These are phyloP conservation scores for Ectemnius cavifrons DNA, from an alignment of 2,888 invertebrate genomes.

Conservation along the genomic window DNA sequence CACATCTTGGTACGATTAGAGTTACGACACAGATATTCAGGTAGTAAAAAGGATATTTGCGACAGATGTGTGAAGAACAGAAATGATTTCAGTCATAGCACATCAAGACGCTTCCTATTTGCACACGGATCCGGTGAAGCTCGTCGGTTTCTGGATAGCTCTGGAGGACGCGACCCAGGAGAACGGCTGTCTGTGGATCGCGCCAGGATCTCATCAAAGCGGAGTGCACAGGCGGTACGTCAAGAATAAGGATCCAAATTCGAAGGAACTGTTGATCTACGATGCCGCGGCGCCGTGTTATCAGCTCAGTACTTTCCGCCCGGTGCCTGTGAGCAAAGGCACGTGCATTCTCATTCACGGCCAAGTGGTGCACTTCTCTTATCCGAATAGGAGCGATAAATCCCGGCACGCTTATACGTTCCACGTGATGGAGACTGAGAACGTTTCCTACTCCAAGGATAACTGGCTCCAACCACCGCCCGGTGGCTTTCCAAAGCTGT, in stretches of 20 bases:
- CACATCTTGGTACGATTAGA: too few species aligned
- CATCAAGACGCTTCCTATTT: conserved; percentile 95
- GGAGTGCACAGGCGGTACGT: conserved; percentile 87
- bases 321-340: conserved; percentile 92
- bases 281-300: conserved; percentile 85
- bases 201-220: conserved; percentile 93
- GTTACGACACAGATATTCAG: too few species aligned
- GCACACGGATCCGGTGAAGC: conserved; percentile 88
- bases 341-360: conserved; percentile 94
- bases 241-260: conserved; percentile 84
- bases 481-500: conserved; percentile 86
- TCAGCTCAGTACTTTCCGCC: conserved; percentile 85
- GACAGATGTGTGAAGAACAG: too few species aligned
- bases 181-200: conserved; percentile 97
- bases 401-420: conserved; percentile 98
- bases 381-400: conserved; percentile 87
- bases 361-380: conserved; percentile 95
- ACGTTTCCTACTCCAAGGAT: conserved; percentile 86
- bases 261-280: conserved; percentile 83
- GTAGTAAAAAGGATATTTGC: too few species aligned
- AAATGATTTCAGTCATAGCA: conserved; percentile 80
- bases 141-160: conserved; percentile 97
- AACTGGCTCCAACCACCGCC: conserved; percentile 93
- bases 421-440: conserved; percentile 90
- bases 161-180: conserved; percentile 94